Conservation (phyloP, 2,113 vertebrate species). For the Heteronetta atricapilla region DNA sequence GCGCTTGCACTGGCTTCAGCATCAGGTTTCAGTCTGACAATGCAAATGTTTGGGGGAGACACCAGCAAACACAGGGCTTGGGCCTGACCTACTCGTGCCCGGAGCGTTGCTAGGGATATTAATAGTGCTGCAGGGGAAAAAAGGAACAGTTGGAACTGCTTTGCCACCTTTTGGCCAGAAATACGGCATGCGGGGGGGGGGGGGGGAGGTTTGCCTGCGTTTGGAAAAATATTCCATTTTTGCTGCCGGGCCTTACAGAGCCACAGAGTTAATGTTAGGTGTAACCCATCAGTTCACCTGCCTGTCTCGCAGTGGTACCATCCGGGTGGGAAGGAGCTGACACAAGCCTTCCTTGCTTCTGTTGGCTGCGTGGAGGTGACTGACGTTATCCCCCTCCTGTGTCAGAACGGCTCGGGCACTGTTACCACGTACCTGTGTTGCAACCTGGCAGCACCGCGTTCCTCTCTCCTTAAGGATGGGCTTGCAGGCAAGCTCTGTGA, state of each 20-base stretch:
- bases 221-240: not conserved
- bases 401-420: not conserved
- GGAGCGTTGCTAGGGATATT: not conserved
- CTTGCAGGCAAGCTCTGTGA: not conserved
- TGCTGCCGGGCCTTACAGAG: not conserved
- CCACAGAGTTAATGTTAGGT: not conserved
- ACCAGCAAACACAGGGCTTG: not conserved
- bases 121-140: no score
- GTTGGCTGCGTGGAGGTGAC: not conserved
- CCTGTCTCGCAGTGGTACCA: not conserved
- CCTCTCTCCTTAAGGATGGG: not conserved
- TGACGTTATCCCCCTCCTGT: not conserved
- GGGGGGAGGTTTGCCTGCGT: not conserved
- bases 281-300: no score
- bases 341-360: not conserved
- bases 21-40: not conserved
- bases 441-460: rapidly evolving
- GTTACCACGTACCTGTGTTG: not conserved
- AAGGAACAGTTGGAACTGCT: no score
- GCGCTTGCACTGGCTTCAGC: not conserved
- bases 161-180: not conserved
- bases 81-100: not conserved
- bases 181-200: not conserved
- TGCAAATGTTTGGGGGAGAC: not conserved
- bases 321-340: not conserved